phyloP scores from a whole-genome alignment of 2,113 vertebrate species.

The Oncorhynchus masou region DNA sequence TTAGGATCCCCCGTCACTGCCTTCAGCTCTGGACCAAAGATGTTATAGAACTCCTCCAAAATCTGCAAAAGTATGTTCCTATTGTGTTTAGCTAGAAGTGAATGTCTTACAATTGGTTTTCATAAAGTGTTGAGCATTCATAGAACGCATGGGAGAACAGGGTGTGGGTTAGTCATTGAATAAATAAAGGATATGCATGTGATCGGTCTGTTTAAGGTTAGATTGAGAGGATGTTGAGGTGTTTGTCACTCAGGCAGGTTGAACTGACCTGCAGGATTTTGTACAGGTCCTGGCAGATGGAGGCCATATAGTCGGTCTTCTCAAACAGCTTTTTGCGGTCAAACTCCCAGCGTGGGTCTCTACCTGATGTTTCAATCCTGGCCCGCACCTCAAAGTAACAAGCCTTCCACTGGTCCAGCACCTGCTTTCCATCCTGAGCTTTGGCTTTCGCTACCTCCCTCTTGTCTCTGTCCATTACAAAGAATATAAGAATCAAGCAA shows the following conservation, averaged over 20 bases:
- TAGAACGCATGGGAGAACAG: too few species aligned
- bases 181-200: neutral
- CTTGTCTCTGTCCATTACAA: conserved; percentile 71
- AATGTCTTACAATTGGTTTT: neutral
- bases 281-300: conserved; percentile 84
- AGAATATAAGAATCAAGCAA: neutral
- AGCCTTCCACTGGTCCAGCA: conserved; percentile 84
- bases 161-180: neutral
- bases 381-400: conserved; percentile 83
- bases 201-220: neutral
- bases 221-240: neutral
- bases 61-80: conserved; percentile 64
- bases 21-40: conserved; percentile 86
- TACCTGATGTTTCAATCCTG: conserved; percentile 82
- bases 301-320: conserved; percentile 86
- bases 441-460: conserved; percentile 74
- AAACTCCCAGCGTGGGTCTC: conserved; percentile 88
- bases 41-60: conserved; percentile 84
- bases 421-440: conserved; percentile 74
- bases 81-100: neutral
- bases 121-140: too few species aligned
- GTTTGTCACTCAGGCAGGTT: neutral
- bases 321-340: conserved; percentile 88
- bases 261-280: conserved; percentile 81
- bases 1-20: conserved; percentile 82